phyloP scores from a whole-genome alignment of 2,113 vertebrate species.

The Callorhinus ursinus region DNA sequence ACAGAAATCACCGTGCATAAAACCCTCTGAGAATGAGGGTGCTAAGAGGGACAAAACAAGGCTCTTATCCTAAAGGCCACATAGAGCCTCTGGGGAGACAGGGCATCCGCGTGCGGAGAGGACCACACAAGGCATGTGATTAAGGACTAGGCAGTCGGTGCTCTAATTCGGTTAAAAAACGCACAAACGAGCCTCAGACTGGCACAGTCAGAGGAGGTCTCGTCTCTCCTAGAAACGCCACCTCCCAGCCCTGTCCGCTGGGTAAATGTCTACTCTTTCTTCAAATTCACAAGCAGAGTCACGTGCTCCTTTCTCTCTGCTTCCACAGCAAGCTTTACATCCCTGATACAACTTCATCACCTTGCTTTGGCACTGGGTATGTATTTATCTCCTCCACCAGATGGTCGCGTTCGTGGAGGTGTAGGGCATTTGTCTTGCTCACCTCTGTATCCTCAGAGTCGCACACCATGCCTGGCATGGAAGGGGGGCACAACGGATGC shows the following conservation, averaged over 20 bases:
- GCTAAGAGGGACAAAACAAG: not conserved
- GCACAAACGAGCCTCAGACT: not conserved
- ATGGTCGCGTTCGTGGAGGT: not conserved
- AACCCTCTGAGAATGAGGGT: not conserved
- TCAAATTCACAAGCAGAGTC: constrained; percentile 34
- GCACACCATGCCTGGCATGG: not conserved
- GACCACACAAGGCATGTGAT: not conserved
- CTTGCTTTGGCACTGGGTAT: not conserved
- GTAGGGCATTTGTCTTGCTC: not conserved
- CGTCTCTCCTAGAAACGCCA: constrained; percentile 2
- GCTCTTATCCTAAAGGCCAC: constrained; percentile 12
- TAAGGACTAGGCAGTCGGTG: not conserved
- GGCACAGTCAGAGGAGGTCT: not conserved
- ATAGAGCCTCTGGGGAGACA: not conserved
- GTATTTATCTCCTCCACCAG: not conserved
- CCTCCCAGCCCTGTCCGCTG: not conserved
- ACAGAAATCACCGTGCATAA: not conserved
- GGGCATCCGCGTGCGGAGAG: not conserved
- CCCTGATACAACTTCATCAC: not conserved
- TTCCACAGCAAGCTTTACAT: not conserved
- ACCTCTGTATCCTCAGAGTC: not conserved
- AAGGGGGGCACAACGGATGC: not conserved
- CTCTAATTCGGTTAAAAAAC: not conserved
- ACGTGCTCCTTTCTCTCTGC: not conserved
- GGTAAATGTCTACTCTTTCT: constrained; percentile 1